Conservation (phyloP, 2,888 invertebrate species). For the Lycocerus yunnanus region DNA sequence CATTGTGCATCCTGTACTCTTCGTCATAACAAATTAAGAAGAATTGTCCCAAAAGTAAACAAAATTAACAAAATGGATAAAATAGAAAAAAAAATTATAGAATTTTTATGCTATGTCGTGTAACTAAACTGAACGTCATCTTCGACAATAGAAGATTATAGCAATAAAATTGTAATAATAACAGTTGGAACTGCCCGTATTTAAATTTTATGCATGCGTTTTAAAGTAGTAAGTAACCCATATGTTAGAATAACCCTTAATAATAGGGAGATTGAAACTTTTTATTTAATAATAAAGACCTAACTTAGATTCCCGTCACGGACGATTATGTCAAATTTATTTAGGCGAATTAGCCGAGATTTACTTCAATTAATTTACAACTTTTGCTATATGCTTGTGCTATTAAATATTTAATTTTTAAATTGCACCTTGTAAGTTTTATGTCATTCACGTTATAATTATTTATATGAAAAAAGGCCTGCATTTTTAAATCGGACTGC, state of each 20-base stretch:
- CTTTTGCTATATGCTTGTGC: neutral
- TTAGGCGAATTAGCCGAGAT: conserved; percentile 33
- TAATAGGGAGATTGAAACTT: conserved; percentile 15
- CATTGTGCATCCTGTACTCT: conserved; percentile 18
- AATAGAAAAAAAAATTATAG: neutral
- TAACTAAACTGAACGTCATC: neutral
- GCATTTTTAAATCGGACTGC: conserved; percentile 18
- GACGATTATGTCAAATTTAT: conserved; percentile 44
- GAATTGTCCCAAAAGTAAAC: conserved; percentile 24
- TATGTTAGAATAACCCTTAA: conserved; percentile 41
- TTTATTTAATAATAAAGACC: conserved; percentile 49
- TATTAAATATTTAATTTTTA: neutral
- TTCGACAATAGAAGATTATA: neutral
- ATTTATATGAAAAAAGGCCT: neutral
- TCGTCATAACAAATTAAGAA: conserved; percentile 27
- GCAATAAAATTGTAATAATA: neutral
- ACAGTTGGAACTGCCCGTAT: conserved; percentile 14
- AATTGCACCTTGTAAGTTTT: neutral
- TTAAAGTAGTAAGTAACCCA: conserved; percentile 46
- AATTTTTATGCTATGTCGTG: neutral
- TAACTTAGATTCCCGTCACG: conserved; percentile 48
- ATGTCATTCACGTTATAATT: neutral
- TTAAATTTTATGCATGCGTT: conserved; percentile 47
- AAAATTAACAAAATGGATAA: neutral
- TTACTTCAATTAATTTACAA: neutral